Conservation (phyloP, 2,888 invertebrate genomes). For the Caenorhabditis sp. region DNA sequence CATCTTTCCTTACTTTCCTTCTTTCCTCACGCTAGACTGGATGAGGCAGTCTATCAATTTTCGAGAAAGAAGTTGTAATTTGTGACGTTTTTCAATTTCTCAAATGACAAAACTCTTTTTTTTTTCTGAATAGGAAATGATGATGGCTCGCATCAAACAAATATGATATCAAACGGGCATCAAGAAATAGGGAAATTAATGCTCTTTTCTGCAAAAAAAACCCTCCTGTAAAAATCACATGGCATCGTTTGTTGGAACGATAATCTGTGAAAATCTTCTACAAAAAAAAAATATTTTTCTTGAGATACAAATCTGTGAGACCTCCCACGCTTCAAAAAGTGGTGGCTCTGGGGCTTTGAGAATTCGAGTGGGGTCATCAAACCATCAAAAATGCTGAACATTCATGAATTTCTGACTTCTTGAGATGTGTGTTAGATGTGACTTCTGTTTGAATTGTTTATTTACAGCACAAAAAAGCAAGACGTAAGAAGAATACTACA, state of each 20-base stretch:
- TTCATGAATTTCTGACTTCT: constrained; percentile 28
- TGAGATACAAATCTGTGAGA: no score
- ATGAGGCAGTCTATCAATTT: constrained; percentile 37
- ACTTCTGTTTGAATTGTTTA: constrained; percentile 47
- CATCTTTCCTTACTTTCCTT: background rate
- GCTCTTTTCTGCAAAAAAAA: no score
- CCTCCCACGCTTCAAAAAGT: constrained; percentile 11
- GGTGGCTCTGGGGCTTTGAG: background rate
- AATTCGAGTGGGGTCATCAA: constrained; percentile 20
- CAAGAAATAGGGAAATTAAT: no score
- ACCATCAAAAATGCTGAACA: constrained; percentile 36
- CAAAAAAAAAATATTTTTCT: no score
- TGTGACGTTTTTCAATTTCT: constrained; percentile 49
- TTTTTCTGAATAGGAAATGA: constrained; percentile 22
- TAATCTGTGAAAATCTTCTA: no score
- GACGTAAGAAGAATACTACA: constrained; percentile 11
- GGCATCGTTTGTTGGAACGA: no score
- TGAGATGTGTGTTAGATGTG: background rate
- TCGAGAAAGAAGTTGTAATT: constrained; percentile 51
- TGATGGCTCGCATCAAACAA: constrained; percentile 11
- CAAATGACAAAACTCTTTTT: constrained; percentile 20
- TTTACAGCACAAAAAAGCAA: constrained; percentile 37
- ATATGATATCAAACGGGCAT: constrained; percentile 7
- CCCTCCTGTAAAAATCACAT: no score
- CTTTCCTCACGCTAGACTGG: constrained; percentile 38